These are phyloP conservation scores for Carcinoscorpius rotundicauda DNA, from an alignment of 1,140 invertebrate genomes.

Conservation along the genomic window DNA sequence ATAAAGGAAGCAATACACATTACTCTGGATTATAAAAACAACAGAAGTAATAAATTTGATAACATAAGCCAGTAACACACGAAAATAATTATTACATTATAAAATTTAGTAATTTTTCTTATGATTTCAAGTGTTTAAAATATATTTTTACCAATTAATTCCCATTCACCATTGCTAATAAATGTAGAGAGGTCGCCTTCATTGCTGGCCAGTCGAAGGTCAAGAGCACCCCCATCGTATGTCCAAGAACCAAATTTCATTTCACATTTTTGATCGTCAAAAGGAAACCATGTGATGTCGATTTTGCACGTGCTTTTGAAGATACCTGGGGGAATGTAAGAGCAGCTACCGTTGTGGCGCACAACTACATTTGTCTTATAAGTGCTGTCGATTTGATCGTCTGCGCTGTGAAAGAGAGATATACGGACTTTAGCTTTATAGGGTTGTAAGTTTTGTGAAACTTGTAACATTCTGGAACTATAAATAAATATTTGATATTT, in stretches of 20 bases:
- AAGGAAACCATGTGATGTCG: conserved; percentile 99
- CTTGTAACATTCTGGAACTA: too few relatives aligned
- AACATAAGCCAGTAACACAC: too few relatives aligned
- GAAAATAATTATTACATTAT: background rate
- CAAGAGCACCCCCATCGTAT: conserved; percentile 82
- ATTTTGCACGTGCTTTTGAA: conserved; percentile 99
- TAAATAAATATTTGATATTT: too few relatives aligned
- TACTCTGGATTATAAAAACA: too few relatives aligned
- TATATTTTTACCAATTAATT: conserved; percentile 65
- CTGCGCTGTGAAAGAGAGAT: conserved; percentile 55
- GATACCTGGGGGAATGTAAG: conserved; percentile 95
- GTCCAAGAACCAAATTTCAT: conserved; percentile 98
- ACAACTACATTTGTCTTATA: conserved; percentile 96
- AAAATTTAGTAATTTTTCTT: background rate
- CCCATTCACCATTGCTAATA: conserved; percentile 97
- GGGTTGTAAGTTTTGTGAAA: too few relatives aligned
- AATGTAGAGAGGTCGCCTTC: conserved; percentile 84
- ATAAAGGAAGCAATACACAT: too few relatives aligned
- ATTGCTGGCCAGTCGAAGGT: conserved; percentile 81
- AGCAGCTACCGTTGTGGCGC: conserved; percentile 80
- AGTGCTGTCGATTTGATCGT: conserved; percentile 95
- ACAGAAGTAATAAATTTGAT: too few relatives aligned
- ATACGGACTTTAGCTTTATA: too few relatives aligned
- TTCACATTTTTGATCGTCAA: conserved; percentile 94
- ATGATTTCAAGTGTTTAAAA: too few relatives aligned